Evolutionary conservation across 1,140 invertebrate genomes (phyloP).

Genomic region (Copidosoma floridanum): DNA sequence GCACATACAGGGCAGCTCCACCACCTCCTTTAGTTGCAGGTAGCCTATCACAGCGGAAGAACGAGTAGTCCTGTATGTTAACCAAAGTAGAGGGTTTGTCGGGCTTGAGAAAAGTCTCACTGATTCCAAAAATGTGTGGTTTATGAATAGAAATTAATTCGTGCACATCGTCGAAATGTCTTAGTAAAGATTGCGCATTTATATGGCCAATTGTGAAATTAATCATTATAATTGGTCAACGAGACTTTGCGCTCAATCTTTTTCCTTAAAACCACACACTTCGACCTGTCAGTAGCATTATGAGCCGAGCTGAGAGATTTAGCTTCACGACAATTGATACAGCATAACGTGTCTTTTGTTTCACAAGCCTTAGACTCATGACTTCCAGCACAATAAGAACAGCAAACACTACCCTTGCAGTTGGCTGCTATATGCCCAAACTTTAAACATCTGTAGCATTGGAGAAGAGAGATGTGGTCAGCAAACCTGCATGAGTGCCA

Average conservation of each 20-base stretch:
- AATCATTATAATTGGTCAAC: not conserved
- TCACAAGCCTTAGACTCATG: not conserved
- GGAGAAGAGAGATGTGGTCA: not conserved
- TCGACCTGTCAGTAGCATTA: not conserved
- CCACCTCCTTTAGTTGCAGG: not conserved
- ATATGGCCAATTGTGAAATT: not conserved
- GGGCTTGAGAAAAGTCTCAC: not conserved
- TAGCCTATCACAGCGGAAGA: not conserved
- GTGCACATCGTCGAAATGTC: not conserved
- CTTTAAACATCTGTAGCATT: not conserved
- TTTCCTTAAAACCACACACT: not conserved
- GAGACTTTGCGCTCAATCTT: not conserved
- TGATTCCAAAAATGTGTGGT: not conserved
- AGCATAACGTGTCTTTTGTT: not conserved
- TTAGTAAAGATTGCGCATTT: not conserved
- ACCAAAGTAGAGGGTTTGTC: not conserved
- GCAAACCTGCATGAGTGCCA: not conserved
- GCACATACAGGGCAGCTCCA: not conserved
- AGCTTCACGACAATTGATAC: not conserved
- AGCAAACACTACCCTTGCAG: not conserved
- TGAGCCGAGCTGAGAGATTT: not conserved
- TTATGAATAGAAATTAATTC: not conserved
- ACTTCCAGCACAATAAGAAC: not conserved
- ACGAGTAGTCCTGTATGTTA: not conserved
- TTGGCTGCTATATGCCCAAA: slow-evolving; percentile 3